A percentile compares a stretch with the other conserved stretches of the same genome.
Conservation (phyloP, 2,797 vertebrate species). For the Cichlasoma orientale region DNA sequence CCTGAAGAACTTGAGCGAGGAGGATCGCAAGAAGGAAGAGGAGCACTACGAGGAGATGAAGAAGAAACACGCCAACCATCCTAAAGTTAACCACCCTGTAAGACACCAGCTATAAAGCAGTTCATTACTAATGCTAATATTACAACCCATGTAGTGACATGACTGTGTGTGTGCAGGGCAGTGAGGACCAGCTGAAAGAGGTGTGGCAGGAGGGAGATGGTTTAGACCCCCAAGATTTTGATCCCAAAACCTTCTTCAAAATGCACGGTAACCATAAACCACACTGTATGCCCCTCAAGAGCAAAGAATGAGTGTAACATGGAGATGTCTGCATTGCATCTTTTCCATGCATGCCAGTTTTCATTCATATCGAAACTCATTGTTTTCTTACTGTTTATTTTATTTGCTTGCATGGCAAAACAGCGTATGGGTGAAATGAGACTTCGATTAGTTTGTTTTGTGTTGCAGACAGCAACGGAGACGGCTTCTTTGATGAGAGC, state of each 20-base stretch:
- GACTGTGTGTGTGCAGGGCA: constrained; percentile 85
- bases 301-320: not conserved
- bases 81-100: constrained; percentile 95
- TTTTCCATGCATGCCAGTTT: too few relatives aligned
- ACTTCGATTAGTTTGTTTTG: not conserved
- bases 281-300: not conserved
- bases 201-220: constrained; percentile 96
- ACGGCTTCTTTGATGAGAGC: constrained; percentile 90
- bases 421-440: not conserved
- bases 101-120: constrained; percentile 46
- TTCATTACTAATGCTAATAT: not conserved
- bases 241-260: constrained; percentile 96
- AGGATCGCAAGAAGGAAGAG: constrained; percentile 87
- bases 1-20: constrained; percentile 87
- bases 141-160: not conserved
- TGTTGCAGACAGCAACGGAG: constrained; percentile 89
- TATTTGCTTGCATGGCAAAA: not conserved
- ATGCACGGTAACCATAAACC: constrained; percentile 86
- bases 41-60: constrained; percentile 88
- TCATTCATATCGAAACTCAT: too few relatives aligned
- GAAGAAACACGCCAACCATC: constrained; percentile 90
- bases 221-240: constrained; percentile 91
- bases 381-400: too few relatives aligned
- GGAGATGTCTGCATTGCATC: not conserved
- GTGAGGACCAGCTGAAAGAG: constrained; percentile 94